Evolutionary conservation across 1,140 invertebrate species (phyloP).

Genomic region (Drosophila cardini): DNA sequence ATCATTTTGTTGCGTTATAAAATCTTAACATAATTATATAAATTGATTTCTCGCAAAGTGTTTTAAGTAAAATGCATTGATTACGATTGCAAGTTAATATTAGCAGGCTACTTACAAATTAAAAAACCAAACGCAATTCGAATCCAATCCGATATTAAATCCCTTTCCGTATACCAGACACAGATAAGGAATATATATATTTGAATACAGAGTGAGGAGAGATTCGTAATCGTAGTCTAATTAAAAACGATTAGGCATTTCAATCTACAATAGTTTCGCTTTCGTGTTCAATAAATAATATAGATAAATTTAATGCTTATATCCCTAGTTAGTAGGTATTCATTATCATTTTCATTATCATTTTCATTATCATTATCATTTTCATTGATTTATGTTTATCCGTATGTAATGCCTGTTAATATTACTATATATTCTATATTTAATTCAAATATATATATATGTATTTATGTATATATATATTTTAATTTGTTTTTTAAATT

Average conservation of each 20-base stretch:
- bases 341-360: constrained; percentile 12
- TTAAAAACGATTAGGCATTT: constrained; percentile 52
- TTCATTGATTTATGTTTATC: constrained; percentile 19
- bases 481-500: constrained; percentile 57
- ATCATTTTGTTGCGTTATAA: constrained; percentile 70
- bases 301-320: constrained; percentile 68
- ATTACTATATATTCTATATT: constrained; percentile 60
- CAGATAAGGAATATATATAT: neutral
- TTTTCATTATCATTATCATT: constrained; percentile 19
- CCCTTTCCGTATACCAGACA: constrained; percentile 6
- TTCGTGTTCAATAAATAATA: constrained; percentile 60
- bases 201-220: neutral
- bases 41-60: constrained; percentile 66
- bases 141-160: neutral
- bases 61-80: constrained; percentile 77
- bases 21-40: constrained; percentile 83
- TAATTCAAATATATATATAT: constrained; percentile 52
- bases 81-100: constrained; percentile 67
- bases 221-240: constrained; percentile 18
- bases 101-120: constrained; percentile 75
- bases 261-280: constrained; percentile 70
- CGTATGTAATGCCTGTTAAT: constrained; percentile 65
- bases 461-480: constrained; percentile 58
- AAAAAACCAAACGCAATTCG: constrained; percentile 64
- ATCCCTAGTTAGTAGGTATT: constrained; percentile 70